A percentile compares a stretch with the other conserved stretches of the same genome.
Conservation (phyloP, 2,113 vertebrate species). For the Emydura subglobosa region DNA sequence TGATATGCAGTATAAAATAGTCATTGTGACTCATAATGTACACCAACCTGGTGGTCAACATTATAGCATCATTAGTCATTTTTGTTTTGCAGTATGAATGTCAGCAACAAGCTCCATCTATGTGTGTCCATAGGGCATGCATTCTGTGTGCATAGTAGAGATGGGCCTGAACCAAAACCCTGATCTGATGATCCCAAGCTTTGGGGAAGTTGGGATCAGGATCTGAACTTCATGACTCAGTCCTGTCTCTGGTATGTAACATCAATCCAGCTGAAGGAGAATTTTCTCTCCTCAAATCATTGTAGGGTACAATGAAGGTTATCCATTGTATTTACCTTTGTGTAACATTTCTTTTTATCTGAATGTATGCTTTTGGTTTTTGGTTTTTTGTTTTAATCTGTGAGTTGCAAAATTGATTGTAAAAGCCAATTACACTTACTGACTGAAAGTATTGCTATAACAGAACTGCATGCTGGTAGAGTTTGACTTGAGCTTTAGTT, state of each 20-base stretch:
- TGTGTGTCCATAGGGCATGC: background rate
- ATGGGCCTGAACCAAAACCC: background rate
- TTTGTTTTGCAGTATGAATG: background rate
- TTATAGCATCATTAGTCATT: background rate
- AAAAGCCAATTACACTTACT: conserved; percentile 65
- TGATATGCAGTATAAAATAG: background rate
- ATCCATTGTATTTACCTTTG: conserved; percentile 34
- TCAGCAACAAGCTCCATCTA: background rate
- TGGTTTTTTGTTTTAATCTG: conserved; percentile 24
- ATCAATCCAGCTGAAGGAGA: conserved; percentile 3
- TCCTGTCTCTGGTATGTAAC: accelerated
- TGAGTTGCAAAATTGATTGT: conserved; percentile 68
- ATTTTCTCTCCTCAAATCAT: conserved; percentile 26
- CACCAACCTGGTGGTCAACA: background rate
- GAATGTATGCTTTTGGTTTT: conserved; percentile 71
- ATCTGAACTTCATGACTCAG: background rate
- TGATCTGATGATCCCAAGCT: background rate
- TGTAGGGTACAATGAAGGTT: background rate
- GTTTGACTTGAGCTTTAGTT: conserved; percentile 57
- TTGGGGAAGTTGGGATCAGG: background rate
- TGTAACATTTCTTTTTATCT: conserved; percentile 69
- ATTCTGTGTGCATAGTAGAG: background rate
- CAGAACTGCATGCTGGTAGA: conserved; percentile 69
- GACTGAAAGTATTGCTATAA: conserved; percentile 68
- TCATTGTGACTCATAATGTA: background rate